Conservation (phyloP, 1,140 invertebrate genomes). For the Bombus fervidus region DNA sequence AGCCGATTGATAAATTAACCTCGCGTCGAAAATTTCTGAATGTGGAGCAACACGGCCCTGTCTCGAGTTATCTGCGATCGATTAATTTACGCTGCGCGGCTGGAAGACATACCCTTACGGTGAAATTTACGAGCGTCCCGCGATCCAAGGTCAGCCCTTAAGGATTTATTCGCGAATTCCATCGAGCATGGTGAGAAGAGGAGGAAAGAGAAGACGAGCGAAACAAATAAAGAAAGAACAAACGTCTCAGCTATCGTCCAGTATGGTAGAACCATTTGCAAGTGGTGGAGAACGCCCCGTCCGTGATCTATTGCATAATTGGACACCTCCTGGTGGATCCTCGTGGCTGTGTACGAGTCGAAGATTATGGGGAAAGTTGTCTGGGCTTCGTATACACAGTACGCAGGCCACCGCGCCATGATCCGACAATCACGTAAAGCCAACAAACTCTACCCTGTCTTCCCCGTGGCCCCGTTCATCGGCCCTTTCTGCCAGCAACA, state of each 20-base stretch:
- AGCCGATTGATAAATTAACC: slow-evolving; percentile 34
- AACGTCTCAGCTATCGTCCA: neutral
- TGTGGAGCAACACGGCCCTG: slow-evolving; percentile 40
- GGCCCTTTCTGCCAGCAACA: neutral
- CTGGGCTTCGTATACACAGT: neutral
- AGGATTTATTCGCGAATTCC: slow-evolving; percentile 46
- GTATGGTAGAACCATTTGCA: slow-evolving; percentile 25
- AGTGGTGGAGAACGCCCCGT: slow-evolving; percentile 30
- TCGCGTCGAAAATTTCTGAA: slow-evolving; percentile 47
- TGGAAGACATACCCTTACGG: neutral
- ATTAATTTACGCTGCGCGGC: slow-evolving; percentile 45
- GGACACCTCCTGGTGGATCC: slow-evolving; percentile 18
- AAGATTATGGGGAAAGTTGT: slow-evolving; percentile 47
- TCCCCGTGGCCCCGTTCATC: neutral
- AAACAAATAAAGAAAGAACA: neutral
- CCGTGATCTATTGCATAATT: slow-evolving; percentile 55
- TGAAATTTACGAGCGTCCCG: slow-evolving; percentile 43
- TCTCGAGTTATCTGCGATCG: slow-evolving; percentile 46
- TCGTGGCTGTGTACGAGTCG: neutral
- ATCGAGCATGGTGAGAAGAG: too few relatives aligned
- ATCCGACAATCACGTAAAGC: slow-evolving; percentile 39
- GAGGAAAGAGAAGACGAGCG: neutral
- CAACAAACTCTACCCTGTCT: slow-evolving; percentile 22
- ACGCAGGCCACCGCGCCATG: slow-evolving; percentile 8
- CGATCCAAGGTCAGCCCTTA: slow-evolving; percentile 35